Conservation (phyloP, 2,113 vertebrate species). For the Psittacara wagleri region DNA sequence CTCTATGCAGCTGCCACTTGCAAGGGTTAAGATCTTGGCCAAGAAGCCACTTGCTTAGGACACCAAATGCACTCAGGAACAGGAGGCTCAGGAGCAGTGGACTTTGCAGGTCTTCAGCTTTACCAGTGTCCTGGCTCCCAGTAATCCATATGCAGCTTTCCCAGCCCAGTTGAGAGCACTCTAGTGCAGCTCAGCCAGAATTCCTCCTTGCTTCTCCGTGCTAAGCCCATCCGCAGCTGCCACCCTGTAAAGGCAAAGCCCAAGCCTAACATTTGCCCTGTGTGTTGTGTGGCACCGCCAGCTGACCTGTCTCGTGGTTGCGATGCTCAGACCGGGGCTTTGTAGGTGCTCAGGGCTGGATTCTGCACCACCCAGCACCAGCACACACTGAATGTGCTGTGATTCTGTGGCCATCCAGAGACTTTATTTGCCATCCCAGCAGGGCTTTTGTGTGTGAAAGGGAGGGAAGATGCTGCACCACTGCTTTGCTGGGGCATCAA, state of each 20-base stretch:
- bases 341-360: background rate
- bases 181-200: background rate
- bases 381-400: rapidly evolving
- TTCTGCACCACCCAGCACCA: background rate
- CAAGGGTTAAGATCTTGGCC: background rate
- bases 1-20: background rate
- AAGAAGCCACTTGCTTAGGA: background rate
- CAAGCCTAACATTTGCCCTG: rapidly evolving
- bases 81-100: background rate
- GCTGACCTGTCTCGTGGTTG: background rate
- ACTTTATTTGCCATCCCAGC: background rate
- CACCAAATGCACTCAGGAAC: rapidly evolving
- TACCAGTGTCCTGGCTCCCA: background rate
- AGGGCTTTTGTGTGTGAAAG: background rate
- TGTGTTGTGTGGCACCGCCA: background rate
- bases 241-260: background rate
- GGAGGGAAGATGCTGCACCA: background rate
- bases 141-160: background rate
- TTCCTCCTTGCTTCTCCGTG: background rate
- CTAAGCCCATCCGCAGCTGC: background rate
- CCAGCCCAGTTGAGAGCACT: background rate
- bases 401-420: background rate
- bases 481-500: background rate
- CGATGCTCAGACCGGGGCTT: background rate
- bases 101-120: background rate